phyloP scores from a whole-genome alignment of 2,113 vertebrate genomes.

The Athene noctua region DNA sequence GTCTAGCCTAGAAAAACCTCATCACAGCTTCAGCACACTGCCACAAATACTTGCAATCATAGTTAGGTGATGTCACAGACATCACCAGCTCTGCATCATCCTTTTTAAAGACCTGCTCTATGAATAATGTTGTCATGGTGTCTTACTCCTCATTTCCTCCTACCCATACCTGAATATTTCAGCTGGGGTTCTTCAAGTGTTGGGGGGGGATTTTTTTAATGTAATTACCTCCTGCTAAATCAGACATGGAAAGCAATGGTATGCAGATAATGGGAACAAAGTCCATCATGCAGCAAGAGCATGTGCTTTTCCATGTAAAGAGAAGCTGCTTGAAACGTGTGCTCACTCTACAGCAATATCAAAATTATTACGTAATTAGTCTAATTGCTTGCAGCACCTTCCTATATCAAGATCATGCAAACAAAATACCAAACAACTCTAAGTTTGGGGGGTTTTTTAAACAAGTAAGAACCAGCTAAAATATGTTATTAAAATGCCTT shows the following conservation, averaged over 20 bases:
- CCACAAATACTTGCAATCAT: background rate
- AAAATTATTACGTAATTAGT: background rate
- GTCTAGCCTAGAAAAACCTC: background rate
- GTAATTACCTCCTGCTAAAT: background rate
- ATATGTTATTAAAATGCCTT: background rate
- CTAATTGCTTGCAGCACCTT: background rate
- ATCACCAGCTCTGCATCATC: background rate
- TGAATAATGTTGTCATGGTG: background rate
- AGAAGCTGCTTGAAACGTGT: background rate
- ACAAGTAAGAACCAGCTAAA: background rate
- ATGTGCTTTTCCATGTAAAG: background rate
- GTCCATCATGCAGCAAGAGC: background rate
- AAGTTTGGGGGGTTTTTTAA: background rate
- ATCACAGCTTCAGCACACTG: background rate
- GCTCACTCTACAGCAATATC: background rate
- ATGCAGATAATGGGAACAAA: background rate
- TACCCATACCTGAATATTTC: background rate
- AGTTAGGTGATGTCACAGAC: background rate
- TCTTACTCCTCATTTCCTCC: background rate
- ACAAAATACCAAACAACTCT: background rate
- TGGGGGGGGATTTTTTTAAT: background rate
- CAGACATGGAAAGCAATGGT: background rate
- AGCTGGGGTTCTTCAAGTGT: background rate
- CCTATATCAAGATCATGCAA: background rate
- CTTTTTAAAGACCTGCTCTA: background rate